Percentiles rank a stretch among this genome's conserved stretches.
These are phyloP conservation scores for Monoplex corrugatus DNA, from an alignment of 2,888 invertebrate species.

Conservation along the genomic window DNA sequence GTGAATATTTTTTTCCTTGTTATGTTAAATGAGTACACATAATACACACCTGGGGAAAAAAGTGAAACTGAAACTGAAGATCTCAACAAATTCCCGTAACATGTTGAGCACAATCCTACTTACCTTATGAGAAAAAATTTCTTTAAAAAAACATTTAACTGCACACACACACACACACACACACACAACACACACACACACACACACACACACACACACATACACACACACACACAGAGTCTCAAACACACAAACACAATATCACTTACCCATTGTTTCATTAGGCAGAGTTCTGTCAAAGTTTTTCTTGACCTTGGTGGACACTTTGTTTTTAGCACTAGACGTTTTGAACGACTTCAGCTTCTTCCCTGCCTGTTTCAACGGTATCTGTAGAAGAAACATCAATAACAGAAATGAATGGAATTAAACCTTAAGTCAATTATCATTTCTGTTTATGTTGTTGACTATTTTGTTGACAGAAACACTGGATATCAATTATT, in stretches of 20 bases:
- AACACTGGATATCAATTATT: too few species aligned
- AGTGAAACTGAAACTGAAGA: neutral
- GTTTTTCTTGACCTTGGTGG: slow-evolving; percentile 65
- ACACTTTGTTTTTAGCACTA: slow-evolving; percentile 60
- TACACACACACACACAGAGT: neutral
- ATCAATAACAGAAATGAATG: too few species aligned
- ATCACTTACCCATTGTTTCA: slow-evolving; percentile 56
- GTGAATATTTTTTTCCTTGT: too few species aligned
- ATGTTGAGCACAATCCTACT: neutral
- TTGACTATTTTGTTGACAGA: too few species aligned
- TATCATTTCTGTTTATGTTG: too few species aligned
- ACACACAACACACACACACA: neutral
- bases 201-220: neutral
- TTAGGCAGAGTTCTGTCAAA: slow-evolving; percentile 59
- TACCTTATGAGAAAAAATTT: too few species aligned
- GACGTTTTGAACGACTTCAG: slow-evolving; percentile 63
- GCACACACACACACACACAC: neutral
- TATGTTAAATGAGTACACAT: too few species aligned
- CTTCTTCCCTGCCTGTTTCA: slow-evolving; percentile 65
- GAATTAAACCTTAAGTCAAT: too few species aligned
- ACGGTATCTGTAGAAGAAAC: slow-evolving; percentile 57
- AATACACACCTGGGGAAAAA: too few species aligned
- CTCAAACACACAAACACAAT: neutral
- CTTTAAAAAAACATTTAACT: too few species aligned
- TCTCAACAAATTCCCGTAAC: neutral